Evolutionary conservation across 2,888 invertebrate species (phyloP).

Genomic region (Drosophila recens): DNA sequence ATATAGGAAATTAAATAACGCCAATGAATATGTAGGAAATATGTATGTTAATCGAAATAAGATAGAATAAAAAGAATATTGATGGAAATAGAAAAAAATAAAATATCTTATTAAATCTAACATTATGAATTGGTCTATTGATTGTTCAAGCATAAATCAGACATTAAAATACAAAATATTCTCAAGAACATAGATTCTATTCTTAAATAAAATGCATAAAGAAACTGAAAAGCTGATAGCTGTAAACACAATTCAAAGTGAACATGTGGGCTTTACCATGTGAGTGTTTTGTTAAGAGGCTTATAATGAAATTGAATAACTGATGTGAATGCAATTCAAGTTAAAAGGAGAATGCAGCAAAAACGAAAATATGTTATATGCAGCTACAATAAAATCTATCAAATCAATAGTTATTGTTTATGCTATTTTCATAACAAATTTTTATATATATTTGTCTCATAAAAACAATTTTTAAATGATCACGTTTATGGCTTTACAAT

Average conservation of each 20-base stretch:
- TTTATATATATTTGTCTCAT: not conserved
- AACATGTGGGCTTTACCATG: not conserved
- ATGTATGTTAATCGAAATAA: not conserved
- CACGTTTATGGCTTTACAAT: slow-evolving; percentile 17
- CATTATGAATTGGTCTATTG: not conserved
- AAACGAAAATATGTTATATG: not conserved
- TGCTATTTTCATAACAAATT: not conserved
- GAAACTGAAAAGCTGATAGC: not conserved
- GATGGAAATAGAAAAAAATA: too few relatives aligned
- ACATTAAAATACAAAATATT: not conserved
- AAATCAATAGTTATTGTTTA: not conserved
- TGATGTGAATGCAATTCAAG: not conserved
- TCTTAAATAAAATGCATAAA: not conserved
- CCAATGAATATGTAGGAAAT: not conserved
- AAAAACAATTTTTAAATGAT: slow-evolving; percentile 9
- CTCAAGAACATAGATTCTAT: not conserved
- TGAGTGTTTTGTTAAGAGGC: not conserved
- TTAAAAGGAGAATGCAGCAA: not conserved
- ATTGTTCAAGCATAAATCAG: not conserved
- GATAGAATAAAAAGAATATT: not conserved
- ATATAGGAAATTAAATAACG: not conserved
- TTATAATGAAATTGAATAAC: slow-evolving; percentile 3
- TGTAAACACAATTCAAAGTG: slow-evolving; percentile 5
- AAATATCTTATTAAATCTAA: too few relatives aligned
- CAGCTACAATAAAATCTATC: not conserved